Base-by-base conservation (phyloP, 2,888 invertebrate species). In the Thecophora atra region DNA sequence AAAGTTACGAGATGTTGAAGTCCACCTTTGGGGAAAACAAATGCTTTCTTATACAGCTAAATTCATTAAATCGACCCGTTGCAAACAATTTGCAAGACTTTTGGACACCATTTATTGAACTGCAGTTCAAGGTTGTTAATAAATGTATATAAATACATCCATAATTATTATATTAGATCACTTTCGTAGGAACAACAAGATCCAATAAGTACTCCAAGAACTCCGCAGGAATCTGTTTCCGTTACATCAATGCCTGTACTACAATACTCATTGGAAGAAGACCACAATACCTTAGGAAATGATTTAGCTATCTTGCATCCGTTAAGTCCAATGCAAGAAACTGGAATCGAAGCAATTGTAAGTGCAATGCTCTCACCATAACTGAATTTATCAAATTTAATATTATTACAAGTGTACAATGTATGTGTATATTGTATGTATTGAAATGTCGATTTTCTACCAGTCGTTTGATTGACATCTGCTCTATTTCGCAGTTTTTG, bases 31-130 rank as follows among this genome's bases (percentile, higher is more conserved):
- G 98, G 15, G 89, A 91, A 51, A 90, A 91, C 79, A 93, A 93
- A 83, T 98, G 98, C 86, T 97, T 97, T 84, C 88, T 98, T 80
- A 88, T 99, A 72, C 91, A 92, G 84, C 93, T 98, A 76, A 99
- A 98, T 87, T 97, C 98, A 1, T 89, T 92, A 79, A 90, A 89
- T 66, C 88, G 89, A 0, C 89, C 89, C 21, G 87, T 88, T 66
- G 88, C 89, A 63, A 84, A 87, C 73, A 90, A 91, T 83, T 86
- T 92, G 82, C 91, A 93, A 13, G 97, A 98, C 88, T 93, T 93
- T 19, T 98, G 98, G 98, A 89, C 91, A 77, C 91, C 92, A 76
- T 95, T 91, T 86, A 89, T 97, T 68, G 90, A 90, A 71, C 89
- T 90, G 72, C 88, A 90, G 77, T 85, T 88, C 52, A 90, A 90